A percentile compares a stretch with the other conserved stretches of the same genome.
These are phyloP conservation scores for Scyliorhinus canicula DNA, from an alignment of 2,797 vertebrate species.

Conservation along the genomic window DNA sequence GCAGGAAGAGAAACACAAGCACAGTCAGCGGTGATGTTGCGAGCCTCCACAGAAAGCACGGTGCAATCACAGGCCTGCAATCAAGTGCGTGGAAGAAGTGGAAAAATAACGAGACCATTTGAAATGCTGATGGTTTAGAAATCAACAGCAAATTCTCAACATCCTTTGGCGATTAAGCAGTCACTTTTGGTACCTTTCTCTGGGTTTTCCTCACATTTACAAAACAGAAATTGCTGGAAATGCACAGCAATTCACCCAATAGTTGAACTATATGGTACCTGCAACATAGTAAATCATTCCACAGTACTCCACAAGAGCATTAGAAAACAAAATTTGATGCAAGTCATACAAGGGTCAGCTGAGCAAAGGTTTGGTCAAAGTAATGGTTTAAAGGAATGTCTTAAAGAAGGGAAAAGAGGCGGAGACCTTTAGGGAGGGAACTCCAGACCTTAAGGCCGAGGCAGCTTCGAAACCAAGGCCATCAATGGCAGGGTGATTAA, in stretches of 20 bases:
- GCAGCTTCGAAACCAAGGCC: too few relatives aligned
- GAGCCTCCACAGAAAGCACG: neutral
- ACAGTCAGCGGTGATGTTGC: neutral
- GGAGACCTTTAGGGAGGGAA: neutral
- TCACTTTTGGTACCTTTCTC: neutral
- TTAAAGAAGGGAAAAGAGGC: neutral
- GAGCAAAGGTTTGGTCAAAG: neutral
- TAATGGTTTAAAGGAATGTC: too few relatives aligned
- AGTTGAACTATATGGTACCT: neutral
- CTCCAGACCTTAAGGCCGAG: neutral
- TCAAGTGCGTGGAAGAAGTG: neutral
- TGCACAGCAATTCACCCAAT: neutral
- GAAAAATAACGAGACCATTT: neutral
- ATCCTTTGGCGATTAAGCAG: neutral
- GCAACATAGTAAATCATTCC: neutral
- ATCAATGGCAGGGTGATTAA: too few relatives aligned
- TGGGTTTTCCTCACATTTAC: neutral
- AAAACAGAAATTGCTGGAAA: neutral
- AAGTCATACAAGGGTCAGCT: too few relatives aligned
- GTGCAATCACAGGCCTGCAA: neutral
- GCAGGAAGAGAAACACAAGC: constrained; percentile 37
- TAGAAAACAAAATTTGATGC: neutral
- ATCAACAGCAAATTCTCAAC: neutral
- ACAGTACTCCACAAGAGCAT: neutral
- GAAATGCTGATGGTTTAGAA: neutral